Evolutionary conservation across 2,113 vertebrate genomes (phyloP), one percentile per base, ranked within the genome.

Genomic region (Vanacampus margaritifer): DNA sequence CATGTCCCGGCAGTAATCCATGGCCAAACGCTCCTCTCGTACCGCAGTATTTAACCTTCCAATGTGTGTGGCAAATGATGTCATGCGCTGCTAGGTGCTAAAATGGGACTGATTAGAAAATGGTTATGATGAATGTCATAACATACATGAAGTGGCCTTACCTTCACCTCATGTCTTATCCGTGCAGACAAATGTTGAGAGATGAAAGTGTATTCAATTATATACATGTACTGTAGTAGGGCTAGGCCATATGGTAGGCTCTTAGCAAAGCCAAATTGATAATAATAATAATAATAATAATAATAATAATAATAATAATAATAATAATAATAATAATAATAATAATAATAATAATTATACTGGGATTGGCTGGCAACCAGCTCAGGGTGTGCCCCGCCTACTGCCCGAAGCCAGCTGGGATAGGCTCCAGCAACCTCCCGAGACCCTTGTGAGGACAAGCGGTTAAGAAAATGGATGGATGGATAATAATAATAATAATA

Each of bases 81-180:
- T 57, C 61, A 37, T n/a, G 70, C 35, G 63, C 39, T 32, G 23
- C 4, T 6, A 60, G 62, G 23, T 39, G 16, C 32, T 62, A 16
- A 62, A 62, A 62, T 41, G 39, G 43, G 60, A 62, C n/a, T 39
- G 39, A 62, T 62, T 62, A 61, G 32, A 37, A 68, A 48, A n/a
- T 58, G 19, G 46, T 45, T 58, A n/a, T 58, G 41, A 45, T 62
- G 26, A 62, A 62, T 62, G 60, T 43, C 59, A 41, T 8, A 62
- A 62, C 37, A 43, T 62, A 26, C 23, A 43, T 26, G 13, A 43
- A 41, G 59, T 24, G 59, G 59, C 36, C 37, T 24, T 24, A 12
- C 39, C n/a, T 24, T 62, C 39, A 62, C 37, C 37, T 41, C 36
- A 41, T 24, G 13, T 14, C 59, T 16, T n/a, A 24, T 23, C 23